Percentiles rank a stretch among this genome's conserved stretches.
These are phyloP conservation scores for Echinarachnius parma DNA, from an alignment of 53 echinoderm and acorn worm species.

Conservation along the genomic window DNA sequence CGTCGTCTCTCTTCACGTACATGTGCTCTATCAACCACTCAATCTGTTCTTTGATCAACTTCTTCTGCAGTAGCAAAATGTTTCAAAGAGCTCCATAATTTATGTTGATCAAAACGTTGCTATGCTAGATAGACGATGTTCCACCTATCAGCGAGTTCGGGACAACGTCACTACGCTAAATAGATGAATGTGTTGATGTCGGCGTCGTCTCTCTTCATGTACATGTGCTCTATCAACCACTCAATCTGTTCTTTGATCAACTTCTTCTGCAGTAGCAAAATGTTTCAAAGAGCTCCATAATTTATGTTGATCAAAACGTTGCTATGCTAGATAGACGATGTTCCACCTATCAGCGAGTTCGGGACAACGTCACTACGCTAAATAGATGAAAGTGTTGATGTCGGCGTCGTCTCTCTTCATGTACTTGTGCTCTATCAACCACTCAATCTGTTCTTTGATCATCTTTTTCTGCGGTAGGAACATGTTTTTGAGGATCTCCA, in stretches of 20 bases:
- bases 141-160: no score
- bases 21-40: constrained; percentile 99
- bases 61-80: constrained; percentile 99
- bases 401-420: constrained; percentile 95
- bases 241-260: constrained; percentile 99
- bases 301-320: no score
- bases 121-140: no score
- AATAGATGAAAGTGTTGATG: constrained; percentile 87
- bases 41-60: constrained; percentile 99
- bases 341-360: no score
- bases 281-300: no score
- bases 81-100: constrained; percentile 95
- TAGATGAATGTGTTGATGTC: constrained; percentile 93
- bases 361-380: constrained; percentile 60
- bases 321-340: no score
- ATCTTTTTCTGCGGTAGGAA: constrained; percentile 99
- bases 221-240: constrained; percentile 98
- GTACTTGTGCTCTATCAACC: constrained; percentile 99
- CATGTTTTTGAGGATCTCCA: constrained; percentile 99
- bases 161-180: constrained; percentile 56
- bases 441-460: constrained; percentile 99
- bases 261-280: constrained; percentile 99
- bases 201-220: constrained; percentile 95
- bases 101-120: no score
- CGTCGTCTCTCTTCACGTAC: constrained; percentile 97